Conservation (phyloP, 2,113 vertebrate genomes). For the Cheilinus undulatus region DNA sequence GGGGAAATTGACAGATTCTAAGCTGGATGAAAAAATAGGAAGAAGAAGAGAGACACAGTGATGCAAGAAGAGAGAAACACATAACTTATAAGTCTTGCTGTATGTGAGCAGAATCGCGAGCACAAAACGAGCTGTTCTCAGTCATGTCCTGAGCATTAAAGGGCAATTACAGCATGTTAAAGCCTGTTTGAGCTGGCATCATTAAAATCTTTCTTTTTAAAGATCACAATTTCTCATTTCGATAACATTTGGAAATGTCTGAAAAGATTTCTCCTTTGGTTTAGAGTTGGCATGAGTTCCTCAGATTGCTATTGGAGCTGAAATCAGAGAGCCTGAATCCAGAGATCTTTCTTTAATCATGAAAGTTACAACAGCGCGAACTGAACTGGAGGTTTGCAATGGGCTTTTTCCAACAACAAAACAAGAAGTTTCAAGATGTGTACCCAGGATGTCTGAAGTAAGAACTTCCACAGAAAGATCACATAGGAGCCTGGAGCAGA, state of each 20-base stretch:
- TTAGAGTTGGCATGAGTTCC: neutral
- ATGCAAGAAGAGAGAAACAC: slow-evolving; percentile 15
- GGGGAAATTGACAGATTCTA: slow-evolving; percentile 12
- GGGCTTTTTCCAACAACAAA: too few species aligned
- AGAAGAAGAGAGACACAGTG: slow-evolving; percentile 8
- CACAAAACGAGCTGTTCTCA: neutral
- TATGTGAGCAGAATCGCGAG: slow-evolving; percentile 3
- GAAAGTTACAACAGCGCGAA: neutral
- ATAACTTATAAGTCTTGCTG: neutral
- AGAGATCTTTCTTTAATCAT: neutral
- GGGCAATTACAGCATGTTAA: neutral
- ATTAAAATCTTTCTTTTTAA: neutral
- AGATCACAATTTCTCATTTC: neutral
- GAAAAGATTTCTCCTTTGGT: neutral
- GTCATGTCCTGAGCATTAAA: neutral
- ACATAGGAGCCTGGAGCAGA: too few species aligned
- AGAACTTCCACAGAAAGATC: too few species aligned
- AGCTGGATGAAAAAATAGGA: slow-evolving; percentile 2
- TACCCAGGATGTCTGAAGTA: too few species aligned
- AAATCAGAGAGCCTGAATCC: neutral
- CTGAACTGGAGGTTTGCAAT: neutral
- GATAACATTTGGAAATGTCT: neutral
- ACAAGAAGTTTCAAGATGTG: too few species aligned
- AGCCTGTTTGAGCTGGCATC: neutral
- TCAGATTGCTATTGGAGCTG: neutral